Evolutionary conservation across 2,113 vertebrate species (phyloP), one percentile per base, ranked within the genome.

Genomic region (Coracopsis vasa): DNA sequence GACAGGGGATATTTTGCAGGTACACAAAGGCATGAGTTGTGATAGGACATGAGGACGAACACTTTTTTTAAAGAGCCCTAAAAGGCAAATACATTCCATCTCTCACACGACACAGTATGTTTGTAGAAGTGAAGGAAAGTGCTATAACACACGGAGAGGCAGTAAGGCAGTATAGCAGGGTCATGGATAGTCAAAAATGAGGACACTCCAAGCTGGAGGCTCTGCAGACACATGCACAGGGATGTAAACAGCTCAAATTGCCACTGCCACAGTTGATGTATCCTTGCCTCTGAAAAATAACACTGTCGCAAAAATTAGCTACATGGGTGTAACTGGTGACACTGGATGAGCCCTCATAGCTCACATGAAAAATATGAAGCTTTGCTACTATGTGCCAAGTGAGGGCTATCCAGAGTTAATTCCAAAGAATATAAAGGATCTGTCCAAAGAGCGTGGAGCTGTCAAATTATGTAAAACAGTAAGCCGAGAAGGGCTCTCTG

Each of bases 201-300:
- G 92, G 88, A 80, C 75, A 27, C 41, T 92, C 39, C 24, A 10
- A 80, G 88, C 88, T 96, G 93, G 92, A 94, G 95, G 80, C 92
- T 94, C 64, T 90, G 75, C 45, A 86, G 3, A 94, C 82, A 47
- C 75, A 64, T 47, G 88, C 72, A 54, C 33, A 37, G 56, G 37
- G 50, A 90, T 78, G 64, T 93, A 94, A 96, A 94, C 90, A 94
- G 64, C 74, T 95, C 93, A 56, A 6, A 86, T 89, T 95, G 80
- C 91, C 50, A 27, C 54, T 42, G 54, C 0, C 0, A 58, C 54
- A 13, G 28, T 42, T 67, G 60, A 62, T 89, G 50, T 86, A 92
- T 69, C 50, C 64, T 92, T 66, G 75, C 42, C 21, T 80, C 39
- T 41, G 16, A 96, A 90, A 94, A 74, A 27, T 4, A 83, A 8